Evolutionary conservation across 2,888 invertebrate species (phyloP).

Genomic region (Lasioglossum calceatum): DNA sequence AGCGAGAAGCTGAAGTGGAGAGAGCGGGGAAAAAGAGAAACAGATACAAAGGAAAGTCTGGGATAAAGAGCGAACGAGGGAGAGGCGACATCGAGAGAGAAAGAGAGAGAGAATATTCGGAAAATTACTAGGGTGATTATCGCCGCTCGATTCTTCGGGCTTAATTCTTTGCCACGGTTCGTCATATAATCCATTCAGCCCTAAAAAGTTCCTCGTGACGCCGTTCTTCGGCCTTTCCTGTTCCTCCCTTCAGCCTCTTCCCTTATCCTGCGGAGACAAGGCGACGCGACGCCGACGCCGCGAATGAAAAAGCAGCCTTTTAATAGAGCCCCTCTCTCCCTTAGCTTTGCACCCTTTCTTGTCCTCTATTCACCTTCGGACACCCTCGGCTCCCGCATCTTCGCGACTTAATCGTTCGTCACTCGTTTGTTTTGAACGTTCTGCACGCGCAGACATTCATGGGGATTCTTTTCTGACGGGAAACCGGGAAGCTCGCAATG

Average conservation of each 20-base stretch:
- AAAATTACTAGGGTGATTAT: slow-evolving; percentile 74
- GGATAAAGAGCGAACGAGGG: neutral
- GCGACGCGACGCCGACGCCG: slow-evolving; percentile 25
- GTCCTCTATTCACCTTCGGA: slow-evolving; percentile 62
- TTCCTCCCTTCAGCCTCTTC: slow-evolving; percentile 10
- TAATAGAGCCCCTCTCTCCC: slow-evolving; percentile 65
- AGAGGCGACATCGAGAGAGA: neutral
- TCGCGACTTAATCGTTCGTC: slow-evolving; percentile 61
- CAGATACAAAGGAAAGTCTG: slow-evolving; percentile 6
- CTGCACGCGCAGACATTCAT: slow-evolving; percentile 20
- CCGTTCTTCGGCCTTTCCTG: slow-evolving; percentile 3
- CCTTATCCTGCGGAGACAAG: slow-evolving; percentile 32
- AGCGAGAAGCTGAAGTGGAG: neutral
- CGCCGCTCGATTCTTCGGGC: slow-evolving; percentile 63
- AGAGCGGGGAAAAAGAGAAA: neutral
- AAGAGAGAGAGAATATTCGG: slow-evolving; percentile 61
- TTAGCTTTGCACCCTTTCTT: slow-evolving; percentile 53
- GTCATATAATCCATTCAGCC: slow-evolving; percentile 73
- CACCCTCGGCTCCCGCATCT: slow-evolving; percentile 31
- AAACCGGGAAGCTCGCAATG: neutral
- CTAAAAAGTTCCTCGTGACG: slow-evolving; percentile 52
- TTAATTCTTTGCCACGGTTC: slow-evolving; percentile 53
- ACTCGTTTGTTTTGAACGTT: slow-evolving; percentile 61
- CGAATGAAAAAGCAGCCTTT: slow-evolving; percentile 56
- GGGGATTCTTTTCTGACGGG: neutral